Percentiles rank a stretch among this genome's conserved stretches.
These are phyloP conservation scores for Troides helena DNA, from an alignment of 2,888 invertebrate species.

Conservation along the genomic window DNA sequence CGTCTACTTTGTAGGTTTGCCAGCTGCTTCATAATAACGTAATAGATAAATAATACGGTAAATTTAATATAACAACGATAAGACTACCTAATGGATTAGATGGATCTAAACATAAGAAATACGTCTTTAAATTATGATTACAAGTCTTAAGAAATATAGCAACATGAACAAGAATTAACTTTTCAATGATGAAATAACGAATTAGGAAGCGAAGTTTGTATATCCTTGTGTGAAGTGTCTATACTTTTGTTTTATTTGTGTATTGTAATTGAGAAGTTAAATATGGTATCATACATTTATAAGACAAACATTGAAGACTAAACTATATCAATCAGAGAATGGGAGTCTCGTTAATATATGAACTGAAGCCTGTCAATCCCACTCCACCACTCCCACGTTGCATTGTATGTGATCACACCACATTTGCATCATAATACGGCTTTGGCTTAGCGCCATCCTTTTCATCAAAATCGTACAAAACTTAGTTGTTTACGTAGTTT, in stretches of 20 bases:
- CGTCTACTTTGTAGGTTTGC: not conserved
- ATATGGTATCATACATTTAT: too few species aligned
- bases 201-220: too few species aligned
- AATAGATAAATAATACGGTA: not conserved
- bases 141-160: not conserved
- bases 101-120: not conserved
- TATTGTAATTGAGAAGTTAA: too few species aligned
- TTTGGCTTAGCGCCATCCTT: constrained; percentile 54
- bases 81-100: not conserved
- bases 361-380: constrained; percentile 55
- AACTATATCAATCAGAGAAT: not conserved
- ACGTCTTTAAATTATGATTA: not conserved
- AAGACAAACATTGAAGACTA: too few species aligned
- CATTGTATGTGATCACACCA: constrained; percentile 70
- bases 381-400: constrained; percentile 63
- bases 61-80: constrained; percentile 1
- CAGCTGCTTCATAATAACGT: not conserved
- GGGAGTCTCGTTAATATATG: constrained; percentile 54
- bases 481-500: too few species aligned
- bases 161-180: too few species aligned
- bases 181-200: too few species aligned
- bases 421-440: constrained; percentile 76
- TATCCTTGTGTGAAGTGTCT: too few species aligned
- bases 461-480: constrained; percentile 20
- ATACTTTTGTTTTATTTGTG: too few species aligned